Base-by-base conservation (phyloP, 2,113 vertebrate genomes). In the Talpa occidentalis region DNA sequence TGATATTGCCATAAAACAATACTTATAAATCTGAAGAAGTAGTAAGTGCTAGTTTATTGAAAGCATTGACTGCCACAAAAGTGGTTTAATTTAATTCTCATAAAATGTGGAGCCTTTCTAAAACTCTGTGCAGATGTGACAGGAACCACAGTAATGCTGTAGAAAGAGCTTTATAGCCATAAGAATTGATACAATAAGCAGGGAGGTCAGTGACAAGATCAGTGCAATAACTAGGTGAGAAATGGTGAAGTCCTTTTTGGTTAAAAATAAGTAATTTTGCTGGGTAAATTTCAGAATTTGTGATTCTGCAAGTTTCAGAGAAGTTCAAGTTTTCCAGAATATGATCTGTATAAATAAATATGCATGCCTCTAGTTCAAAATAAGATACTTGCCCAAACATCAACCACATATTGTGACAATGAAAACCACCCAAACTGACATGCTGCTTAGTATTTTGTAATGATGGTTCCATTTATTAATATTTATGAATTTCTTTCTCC, bases 401-500 rank as follows among this genome's bases (percentile, higher is more conserved):
- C 83, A 95, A 9, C 67, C 62, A 67, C 67, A 69, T 77, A 91
- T 84, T 85, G n/a, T 94, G 93, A 94, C 92, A 93, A 91, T 97
- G 76, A 97, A 97, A 95, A 90, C 88, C 69, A 85, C 10, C 44
- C 9, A 9, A 66, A 95, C 35, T 88, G 97, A 95, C 94, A 95
- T 72, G 93, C 96, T 74, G 49, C 94, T 95, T 94, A 70, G 1
- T 67, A 35, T 95, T 98, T 96, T 98, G 93, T 98, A 56, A 88
- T 40, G 44, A 74, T 49, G 54, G 79, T 96, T 70, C 95, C 42
- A 42, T 78, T 95, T 96, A 98, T 98, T 97, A 97, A 98, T 98
- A 98, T 98, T 98, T 97, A 98, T 98, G 88, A 62, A 66, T 88
- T 90, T 95, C 79, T 37, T 85, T 54, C 70, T 87, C 66, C 62